These are phyloP conservation scores for Notocelia uddmanniana DNA, from an alignment of 2,888 invertebrate genomes.

Conservation along the genomic window DNA sequence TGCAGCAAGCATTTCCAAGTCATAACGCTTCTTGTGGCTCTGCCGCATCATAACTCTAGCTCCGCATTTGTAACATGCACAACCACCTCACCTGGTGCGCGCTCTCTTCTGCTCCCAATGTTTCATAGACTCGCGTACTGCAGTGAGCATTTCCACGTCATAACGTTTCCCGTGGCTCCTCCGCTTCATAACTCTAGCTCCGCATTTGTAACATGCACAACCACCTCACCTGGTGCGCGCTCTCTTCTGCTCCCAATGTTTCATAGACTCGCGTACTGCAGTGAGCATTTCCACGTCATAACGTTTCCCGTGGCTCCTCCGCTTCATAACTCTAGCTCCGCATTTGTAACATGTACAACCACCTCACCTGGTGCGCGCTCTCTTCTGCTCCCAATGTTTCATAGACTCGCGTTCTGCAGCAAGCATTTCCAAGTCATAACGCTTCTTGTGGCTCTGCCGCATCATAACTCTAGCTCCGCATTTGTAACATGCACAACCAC, in stretches of 20 bases:
- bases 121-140: constrained; percentile 90
- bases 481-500: too few species aligned
- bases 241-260: constrained; percentile 88
- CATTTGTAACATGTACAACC: too few species aligned
- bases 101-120: constrained; percentile 88
- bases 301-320: too few species aligned
- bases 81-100: constrained; percentile 78
- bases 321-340: too few species aligned
- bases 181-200: too few species aligned
- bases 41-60: constrained; percentile 88
- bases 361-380: constrained; percentile 81
- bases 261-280: constrained; percentile 89
- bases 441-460: too few species aligned
- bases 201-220: too few species aligned
- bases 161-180: constrained; percentile 90
- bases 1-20: constrained; percentile 89
- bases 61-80: constrained; percentile 67
- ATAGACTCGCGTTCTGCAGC: constrained; percentile 89
- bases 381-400: constrained; percentile 88
- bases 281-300: too few species aligned
- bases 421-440: too few species aligned
- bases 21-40: constrained; percentile 90
- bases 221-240: constrained; percentile 85
- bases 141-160: constrained; percentile 89
- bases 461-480: too few species aligned